These are phyloP conservation scores for Helarctos malayanus DNA, from an alignment of 2,797 vertebrate genomes.

Conservation along the genomic window DNA sequence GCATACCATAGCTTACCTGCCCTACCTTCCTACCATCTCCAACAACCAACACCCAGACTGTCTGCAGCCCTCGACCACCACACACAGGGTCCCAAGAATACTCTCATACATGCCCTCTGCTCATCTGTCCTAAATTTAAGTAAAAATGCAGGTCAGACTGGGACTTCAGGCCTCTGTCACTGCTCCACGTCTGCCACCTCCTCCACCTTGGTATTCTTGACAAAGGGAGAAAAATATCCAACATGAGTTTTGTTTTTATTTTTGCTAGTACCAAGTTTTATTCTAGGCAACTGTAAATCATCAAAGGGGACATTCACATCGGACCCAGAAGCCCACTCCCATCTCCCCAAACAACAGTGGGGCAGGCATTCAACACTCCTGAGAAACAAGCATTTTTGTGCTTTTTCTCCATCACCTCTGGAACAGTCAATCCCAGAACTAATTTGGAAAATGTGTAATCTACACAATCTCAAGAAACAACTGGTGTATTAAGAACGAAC, in stretches of 20 bases:
- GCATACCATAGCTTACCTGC: neutral
- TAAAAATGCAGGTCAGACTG: neutral
- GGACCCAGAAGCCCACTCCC: constrained; percentile 29
- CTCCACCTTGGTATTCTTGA: neutral
- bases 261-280: constrained; percentile 77
- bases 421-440: neutral
- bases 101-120: neutral
- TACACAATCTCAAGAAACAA: neutral
- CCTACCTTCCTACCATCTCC: neutral
- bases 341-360: neutral
- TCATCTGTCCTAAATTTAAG: neutral
- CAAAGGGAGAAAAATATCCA: constrained; percentile 4
- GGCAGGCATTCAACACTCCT: neutral
- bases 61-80: neutral
- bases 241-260: neutral
- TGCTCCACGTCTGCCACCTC: neutral
- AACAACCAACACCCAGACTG: no score
- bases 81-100: neutral
- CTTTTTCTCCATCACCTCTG: neutral
- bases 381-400: neutral
- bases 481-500: neutral
- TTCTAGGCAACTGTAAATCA: constrained; percentile 79
- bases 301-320: constrained; percentile 31
- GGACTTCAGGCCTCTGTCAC: no score
- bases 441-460: neutral